A percentile compares a stretch with the other conserved stretches of the same genome.
phyloP scores from a whole-genome alignment of 92 coral and sea anemone species.

The Plumapathes pennacea region DNA sequence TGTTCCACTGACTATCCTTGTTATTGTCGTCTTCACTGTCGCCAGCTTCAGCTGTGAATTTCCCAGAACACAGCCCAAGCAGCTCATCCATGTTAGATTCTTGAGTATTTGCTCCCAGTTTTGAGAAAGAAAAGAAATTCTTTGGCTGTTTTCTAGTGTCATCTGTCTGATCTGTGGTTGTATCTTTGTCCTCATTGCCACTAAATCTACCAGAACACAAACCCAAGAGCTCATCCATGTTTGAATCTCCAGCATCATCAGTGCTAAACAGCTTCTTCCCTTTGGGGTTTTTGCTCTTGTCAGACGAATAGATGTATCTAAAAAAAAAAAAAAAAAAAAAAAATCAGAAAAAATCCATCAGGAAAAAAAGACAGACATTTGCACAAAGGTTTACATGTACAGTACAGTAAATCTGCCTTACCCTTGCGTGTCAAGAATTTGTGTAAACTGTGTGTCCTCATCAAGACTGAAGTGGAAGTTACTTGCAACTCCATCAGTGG shows the following conservation, averaged over 20 bases:
- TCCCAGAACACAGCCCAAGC: conserved; percentile 73
- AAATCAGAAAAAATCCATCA: not conserved
- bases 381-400: not conserved
- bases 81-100: conserved; percentile 59
- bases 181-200: conserved; percentile 21
- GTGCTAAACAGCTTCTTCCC: conserved; percentile 31
- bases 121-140: conserved; percentile 1
- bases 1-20: not conserved
- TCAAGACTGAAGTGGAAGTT: conserved; percentile 88
- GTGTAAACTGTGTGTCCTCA: conserved; percentile 97
- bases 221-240: conserved; percentile 85
- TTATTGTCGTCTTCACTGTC: conserved; percentile 1
- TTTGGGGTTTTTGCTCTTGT: conserved; percentile 52
- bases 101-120: conserved; percentile 15
- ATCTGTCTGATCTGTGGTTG: not conserved
- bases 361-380: not conserved
- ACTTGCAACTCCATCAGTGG: conserved; percentile 24
- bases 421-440: conserved; percentile 97
- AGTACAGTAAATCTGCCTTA: conserved; percentile 3
- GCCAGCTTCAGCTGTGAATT: conserved; percentile 22
- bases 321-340: not conserved
- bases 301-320: conserved; percentile 71
- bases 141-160: not conserved
- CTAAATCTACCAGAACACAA: conserved; percentile 90
- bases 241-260: conserved; percentile 6